Percentiles rank a stretch among this genome's conserved stretches.
Conservation (phyloP, 2,888 invertebrate species). For the Alcis repandata region DNA sequence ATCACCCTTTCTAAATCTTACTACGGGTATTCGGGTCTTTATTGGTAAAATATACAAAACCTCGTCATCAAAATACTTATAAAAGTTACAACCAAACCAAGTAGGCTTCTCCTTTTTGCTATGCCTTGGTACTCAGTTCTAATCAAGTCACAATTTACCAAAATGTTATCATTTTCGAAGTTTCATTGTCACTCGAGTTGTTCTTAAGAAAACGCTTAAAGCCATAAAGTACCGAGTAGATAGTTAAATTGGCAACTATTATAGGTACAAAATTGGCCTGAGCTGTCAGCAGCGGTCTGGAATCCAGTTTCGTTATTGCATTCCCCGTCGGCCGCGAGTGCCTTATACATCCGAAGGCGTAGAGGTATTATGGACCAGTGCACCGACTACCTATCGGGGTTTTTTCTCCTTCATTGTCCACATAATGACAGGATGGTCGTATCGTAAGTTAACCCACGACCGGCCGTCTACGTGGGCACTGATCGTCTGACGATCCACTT, state of each 20-base stretch:
- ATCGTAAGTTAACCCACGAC: slow-evolving; percentile 35
- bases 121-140: too few relatives aligned
- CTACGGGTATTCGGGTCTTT: too few relatives aligned
- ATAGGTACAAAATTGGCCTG: slow-evolving; percentile 25
- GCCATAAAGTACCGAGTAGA: neutral
- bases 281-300: slow-evolving; percentile 41
- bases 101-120: neutral
- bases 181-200: neutral
- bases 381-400: slow-evolving; percentile 26
- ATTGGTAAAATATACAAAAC: too few relatives aligned
- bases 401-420: slow-evolving; percentile 36
- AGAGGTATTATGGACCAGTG: slow-evolving; percentile 32
- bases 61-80: too few relatives aligned
- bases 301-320: slow-evolving; percentile 59
- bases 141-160: neutral
- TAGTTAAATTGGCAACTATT: slow-evolving; percentile 21
- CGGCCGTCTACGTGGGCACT: slow-evolving; percentile 12
- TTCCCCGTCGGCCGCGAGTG: slow-evolving; percentile 44
- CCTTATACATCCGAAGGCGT: slow-evolving; percentile 43
- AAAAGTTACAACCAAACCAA: too few relatives aligned
- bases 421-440: slow-evolving; percentile 33
- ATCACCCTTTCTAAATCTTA: too few relatives aligned
- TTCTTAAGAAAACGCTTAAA: neutral
- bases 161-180: neutral
- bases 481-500: slow-evolving; percentile 18